Base-by-base conservation (phyloP, 1,140 invertebrate species). In the Drosophila murphyi region DNA sequence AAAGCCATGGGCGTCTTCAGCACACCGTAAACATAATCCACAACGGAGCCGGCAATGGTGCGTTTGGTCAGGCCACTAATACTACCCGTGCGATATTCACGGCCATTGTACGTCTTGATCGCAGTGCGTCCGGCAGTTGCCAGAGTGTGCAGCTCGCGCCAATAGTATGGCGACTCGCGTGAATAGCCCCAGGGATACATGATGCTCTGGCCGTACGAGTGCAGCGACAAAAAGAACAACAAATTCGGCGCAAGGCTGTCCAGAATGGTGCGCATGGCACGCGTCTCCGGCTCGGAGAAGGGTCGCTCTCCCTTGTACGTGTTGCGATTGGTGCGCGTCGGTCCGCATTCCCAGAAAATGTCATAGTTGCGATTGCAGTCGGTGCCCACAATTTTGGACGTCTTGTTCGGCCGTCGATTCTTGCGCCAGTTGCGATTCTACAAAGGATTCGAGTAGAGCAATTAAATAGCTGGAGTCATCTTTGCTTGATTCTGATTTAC, bases 271-370 rank as follows among this genome's bases (percentile, higher is more conserved):
- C 94, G 92, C 45, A 96, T 93, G 10, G 95, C 94, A 61, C 90
- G 88, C 1, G 96, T 95, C 91, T 97, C 97, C 2, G 94, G 93
- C 91, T 97, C 97, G 0, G 96, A 97, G 85, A 97, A 97, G 0
- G 96, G 94, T 8, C 91, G 89, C 0, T 94, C 92, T 0, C 97
- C 97, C 8, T 95, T 94, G 83, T 95, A 97, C 0, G 95, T 95
- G 35, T 96, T 95, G 3, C 93, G 93, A 78, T 95, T 95, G 2
- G 93, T 93, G 76, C 94, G 93, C 6, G 72, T 91, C 12, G 93
- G 94, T 0, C 94, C 93, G 12, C 94, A 93, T 2, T 93, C 94
- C 96, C 95, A 96, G 76, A 95, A 94, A 72, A 94, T 93, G 41
- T 94, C 95, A 76, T 95, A 96, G 75, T 96, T 96, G 1, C 95